phyloP scores from a whole-genome alignment of 2,888 invertebrate species.

The Pemphredon lugubris region DNA sequence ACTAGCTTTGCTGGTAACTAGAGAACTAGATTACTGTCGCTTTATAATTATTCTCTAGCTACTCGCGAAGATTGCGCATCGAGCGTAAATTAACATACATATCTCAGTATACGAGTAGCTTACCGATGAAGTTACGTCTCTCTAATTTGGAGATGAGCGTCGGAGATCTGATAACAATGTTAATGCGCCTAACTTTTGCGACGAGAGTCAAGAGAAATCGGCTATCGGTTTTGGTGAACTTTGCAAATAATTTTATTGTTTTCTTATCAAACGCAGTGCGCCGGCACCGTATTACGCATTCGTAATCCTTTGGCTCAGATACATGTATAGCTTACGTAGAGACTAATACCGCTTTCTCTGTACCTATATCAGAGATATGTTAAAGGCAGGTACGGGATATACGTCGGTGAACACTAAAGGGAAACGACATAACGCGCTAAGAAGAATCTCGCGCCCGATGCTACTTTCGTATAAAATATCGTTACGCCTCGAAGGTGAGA shows the following conservation, averaged over 20 bases:
- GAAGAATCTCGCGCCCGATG: conserved; percentile 19
- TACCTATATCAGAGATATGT: conserved; percentile 64
- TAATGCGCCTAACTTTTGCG: not conserved
- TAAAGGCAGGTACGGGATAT: conserved; percentile 59
- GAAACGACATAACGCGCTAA: conserved; percentile 55
- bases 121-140: no score
- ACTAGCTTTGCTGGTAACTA: no score
- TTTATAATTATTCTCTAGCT: no score
- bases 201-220: not conserved
- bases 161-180: not conserved
- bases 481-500: not conserved
- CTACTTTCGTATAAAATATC: conserved; percentile 34
- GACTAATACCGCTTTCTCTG: conserved; percentile 54
- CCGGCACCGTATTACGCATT: conserved; percentile 53
- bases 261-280: conserved; percentile 68
- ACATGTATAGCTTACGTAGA: conserved; percentile 56
- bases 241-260: conserved; percentile 65
- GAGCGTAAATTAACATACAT: no score
- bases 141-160: no score
- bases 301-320: conserved; percentile 67
- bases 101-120: no score
- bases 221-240: conserved; percentile 15
- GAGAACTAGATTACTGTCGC: no score
- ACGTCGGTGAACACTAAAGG: conserved; percentile 54
- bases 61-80: no score